These are phyloP conservation scores for Chaetophractus vellerosus DNA, from an alignment of 2,797 vertebrate genomes.

Conservation along the genomic window DNA sequence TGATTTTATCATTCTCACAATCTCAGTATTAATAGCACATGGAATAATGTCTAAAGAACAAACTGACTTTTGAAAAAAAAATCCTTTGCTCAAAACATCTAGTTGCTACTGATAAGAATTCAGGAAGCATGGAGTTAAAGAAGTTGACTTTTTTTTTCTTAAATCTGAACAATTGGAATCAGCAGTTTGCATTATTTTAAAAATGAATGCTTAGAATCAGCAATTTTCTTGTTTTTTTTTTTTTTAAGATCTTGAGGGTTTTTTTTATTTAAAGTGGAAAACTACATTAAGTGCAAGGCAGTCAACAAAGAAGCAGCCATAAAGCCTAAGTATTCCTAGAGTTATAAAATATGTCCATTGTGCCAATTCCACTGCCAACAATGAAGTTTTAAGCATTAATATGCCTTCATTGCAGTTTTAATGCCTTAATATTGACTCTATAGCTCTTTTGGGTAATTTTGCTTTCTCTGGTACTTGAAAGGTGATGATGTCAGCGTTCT, in stretches of 20 bases:
- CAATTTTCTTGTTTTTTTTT: conserved; percentile 90
- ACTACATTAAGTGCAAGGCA: conserved; percentile 93
- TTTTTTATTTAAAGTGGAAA: conserved; percentile 93
- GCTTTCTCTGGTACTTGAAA: conserved; percentile 94
- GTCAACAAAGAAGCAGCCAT: conserved; percentile 92
- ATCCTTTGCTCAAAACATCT: conserved; percentile 49
- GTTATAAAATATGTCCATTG: conserved; percentile 94
- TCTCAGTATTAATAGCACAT: conserved; percentile 50
- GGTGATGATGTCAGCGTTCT: conserved; percentile 95
- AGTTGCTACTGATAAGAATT: conserved; percentile 69
- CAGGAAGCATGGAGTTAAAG: conserved; percentile 91
- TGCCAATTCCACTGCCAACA: conserved; percentile 93
- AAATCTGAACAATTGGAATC: conserved; percentile 91
- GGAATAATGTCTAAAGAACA: conserved; percentile 60
- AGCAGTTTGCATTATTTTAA: conserved; percentile 93
- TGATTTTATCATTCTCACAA: neutral
- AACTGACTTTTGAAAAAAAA: neutral
- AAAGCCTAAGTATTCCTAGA: conserved; percentile 93
- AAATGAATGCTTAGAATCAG: conserved; percentile 92
- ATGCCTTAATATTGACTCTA: conserved; percentile 95
- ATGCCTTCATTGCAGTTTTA: conserved; percentile 95
- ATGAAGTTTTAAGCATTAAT: conserved; percentile 95
- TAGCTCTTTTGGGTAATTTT: conserved; percentile 95
- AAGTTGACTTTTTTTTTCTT: conserved; percentile 86
- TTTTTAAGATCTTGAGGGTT: conserved; percentile 88